Evolutionary conservation across 2,888 invertebrate species (phyloP).

Genomic region (Melinopterus prodromus): DNA sequence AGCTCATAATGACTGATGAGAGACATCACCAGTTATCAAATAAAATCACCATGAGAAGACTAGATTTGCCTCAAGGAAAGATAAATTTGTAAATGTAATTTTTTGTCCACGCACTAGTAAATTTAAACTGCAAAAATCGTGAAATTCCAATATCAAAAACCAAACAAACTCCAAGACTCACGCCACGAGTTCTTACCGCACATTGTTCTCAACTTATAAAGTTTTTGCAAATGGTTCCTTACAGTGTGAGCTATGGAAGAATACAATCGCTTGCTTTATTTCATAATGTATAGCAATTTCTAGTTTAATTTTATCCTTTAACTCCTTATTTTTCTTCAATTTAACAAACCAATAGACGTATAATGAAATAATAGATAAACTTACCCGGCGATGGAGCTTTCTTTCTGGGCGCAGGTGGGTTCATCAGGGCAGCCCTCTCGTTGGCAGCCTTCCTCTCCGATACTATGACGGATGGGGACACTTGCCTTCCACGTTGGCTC

Average conservation of each 20-base stretch:
- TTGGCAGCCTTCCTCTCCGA: slow-evolving; percentile 70
- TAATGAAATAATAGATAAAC: slow-evolving; percentile 10
- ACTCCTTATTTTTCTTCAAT: no score
- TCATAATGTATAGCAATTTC: no score
- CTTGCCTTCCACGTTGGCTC: slow-evolving; percentile 45
- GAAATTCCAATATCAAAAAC: not conserved
- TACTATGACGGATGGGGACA: slow-evolving; percentile 71
- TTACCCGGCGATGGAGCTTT: slow-evolving; percentile 63
- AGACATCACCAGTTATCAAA: no score
- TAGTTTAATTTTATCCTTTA: not conserved
- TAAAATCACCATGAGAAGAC: no score
- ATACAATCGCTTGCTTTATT: no score
- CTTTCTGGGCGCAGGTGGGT: slow-evolving; percentile 74
- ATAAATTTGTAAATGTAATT: no score
- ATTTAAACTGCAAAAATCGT: no score
- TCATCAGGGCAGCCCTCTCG: slow-evolving; percentile 76
- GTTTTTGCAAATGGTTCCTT: not conserved
- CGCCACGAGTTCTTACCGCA: not conserved
- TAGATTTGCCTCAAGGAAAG: no score
- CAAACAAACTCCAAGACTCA: slow-evolving; percentile 5
- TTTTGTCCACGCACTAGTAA: no score
- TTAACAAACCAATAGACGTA: no score
- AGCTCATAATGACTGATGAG: no score
- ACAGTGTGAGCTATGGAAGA: not conserved
- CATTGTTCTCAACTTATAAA: not conserved